Evolutionary conservation across 2,797 vertebrate species (phyloP).

Genomic region (Alectoris magna): DNA sequence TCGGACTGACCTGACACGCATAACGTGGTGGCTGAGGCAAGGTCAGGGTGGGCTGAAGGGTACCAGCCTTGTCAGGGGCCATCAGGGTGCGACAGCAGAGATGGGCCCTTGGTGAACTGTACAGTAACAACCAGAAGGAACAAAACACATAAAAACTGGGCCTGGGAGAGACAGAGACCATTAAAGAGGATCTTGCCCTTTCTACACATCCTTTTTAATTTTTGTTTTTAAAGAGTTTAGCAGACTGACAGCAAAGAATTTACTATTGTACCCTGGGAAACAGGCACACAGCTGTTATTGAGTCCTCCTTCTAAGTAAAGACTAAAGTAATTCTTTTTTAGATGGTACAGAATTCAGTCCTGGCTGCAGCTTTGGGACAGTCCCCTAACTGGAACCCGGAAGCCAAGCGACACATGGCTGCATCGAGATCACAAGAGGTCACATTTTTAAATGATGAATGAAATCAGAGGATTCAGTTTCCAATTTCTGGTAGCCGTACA

Average conservation of each 20-base stretch:
- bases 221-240: not conserved
- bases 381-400: not conserved
- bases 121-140: not conserved
- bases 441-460: not conserved
- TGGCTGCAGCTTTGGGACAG: not conserved
- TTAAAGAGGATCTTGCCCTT: not conserved
- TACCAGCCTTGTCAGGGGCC: not conserved
- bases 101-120: not conserved
- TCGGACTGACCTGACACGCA: not conserved
- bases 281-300: not conserved
- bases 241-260: not conserved
- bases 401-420: not conserved
- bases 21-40: not conserved
- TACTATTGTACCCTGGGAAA: not conserved
- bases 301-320: not conserved
- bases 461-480: not conserved
- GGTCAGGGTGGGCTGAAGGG: not conserved
- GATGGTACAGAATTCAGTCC: not conserved
- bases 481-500: not conserved
- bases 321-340: not conserved
- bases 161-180: not conserved
- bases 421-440: not conserved
- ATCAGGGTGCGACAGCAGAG: not conserved
- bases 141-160: not conserved
- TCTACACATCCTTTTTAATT: not conserved